Percentiles rank a stretch among this genome's conserved stretches.
Conservation (phyloP, 2,888 invertebrate species). For the Camponotus fellah region DNA sequence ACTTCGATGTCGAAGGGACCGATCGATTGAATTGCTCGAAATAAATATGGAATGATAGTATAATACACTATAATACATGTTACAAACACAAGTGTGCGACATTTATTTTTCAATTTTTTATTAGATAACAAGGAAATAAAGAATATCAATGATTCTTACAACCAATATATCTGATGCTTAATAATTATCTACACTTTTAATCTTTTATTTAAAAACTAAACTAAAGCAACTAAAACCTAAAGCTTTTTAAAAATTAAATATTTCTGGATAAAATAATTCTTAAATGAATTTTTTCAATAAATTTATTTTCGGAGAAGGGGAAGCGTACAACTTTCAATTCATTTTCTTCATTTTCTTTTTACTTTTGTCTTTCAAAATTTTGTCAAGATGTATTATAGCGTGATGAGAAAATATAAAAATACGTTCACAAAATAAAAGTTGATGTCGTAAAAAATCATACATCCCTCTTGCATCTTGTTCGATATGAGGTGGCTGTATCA, state of each 20-base stretch:
- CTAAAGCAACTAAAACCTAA: neutral
- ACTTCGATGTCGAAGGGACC: neutral
- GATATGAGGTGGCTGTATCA: neutral
- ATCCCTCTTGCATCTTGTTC: neutral
- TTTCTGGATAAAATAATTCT: neutral
- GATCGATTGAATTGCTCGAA: conserved; percentile 11
- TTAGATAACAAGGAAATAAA: neutral
- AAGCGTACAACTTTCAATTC: neutral
- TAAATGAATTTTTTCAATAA: neutral
- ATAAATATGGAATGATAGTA: neutral
- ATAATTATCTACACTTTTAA: neutral
- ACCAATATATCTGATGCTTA: neutral
- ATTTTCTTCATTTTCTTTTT: no score
- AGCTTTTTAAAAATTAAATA: neutral
- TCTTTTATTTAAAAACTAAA: neutral
- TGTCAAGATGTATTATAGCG: neutral
- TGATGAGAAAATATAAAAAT: neutral
- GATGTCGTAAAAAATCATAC: neutral
- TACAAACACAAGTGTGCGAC: no score
- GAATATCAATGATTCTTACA: neutral
- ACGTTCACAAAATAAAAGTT: neutral
- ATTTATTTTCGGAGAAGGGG: neutral
- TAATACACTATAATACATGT: no score
- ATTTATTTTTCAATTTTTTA: neutral
- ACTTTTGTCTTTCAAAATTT: neutral